phyloP scores from a whole-genome alignment of 2,797 vertebrate species.

The Falco columbarius region DNA sequence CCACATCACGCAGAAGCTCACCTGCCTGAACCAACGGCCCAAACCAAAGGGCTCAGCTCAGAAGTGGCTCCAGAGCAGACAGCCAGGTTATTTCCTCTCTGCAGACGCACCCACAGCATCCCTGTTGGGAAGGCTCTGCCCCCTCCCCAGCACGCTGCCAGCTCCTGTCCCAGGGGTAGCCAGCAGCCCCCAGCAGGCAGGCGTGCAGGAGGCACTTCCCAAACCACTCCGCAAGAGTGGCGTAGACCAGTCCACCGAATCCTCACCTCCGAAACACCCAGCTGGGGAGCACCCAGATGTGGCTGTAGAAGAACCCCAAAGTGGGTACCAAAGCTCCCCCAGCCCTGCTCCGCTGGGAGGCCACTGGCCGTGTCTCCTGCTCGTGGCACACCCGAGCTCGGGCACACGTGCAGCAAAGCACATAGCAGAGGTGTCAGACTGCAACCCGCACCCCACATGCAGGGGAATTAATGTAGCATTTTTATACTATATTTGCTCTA shows the following conservation, averaged over 20 bases:
- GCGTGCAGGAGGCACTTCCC: neutral
- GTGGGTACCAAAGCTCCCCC: neutral
- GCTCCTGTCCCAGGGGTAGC: neutral
- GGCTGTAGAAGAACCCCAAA: neutral
- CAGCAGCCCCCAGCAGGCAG: neutral
- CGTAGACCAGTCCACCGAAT: neutral
- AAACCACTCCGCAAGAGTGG: neutral
- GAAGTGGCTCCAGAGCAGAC: neutral
- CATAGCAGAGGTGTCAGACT: neutral
- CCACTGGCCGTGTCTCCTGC: neutral
- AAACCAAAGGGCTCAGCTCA: neutral
- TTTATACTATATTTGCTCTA: too few relatives aligned
- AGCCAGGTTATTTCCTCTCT: neutral
- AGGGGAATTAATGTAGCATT: neutral
- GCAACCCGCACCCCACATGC: fast-evolving
- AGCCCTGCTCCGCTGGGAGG: neutral
- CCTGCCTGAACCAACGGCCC: neutral
- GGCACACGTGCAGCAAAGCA: fast-evolving
- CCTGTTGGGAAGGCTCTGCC: neutral
- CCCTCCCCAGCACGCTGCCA: neutral
- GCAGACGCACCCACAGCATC: neutral
- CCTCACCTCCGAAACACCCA: neutral
- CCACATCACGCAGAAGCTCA: neutral
- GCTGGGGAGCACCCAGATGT: neutral
- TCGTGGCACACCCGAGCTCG: fast-evolving